Evolutionary conservation across 2,888 invertebrate species (phyloP).

Genomic region (Microplitis deprimator): DNA sequence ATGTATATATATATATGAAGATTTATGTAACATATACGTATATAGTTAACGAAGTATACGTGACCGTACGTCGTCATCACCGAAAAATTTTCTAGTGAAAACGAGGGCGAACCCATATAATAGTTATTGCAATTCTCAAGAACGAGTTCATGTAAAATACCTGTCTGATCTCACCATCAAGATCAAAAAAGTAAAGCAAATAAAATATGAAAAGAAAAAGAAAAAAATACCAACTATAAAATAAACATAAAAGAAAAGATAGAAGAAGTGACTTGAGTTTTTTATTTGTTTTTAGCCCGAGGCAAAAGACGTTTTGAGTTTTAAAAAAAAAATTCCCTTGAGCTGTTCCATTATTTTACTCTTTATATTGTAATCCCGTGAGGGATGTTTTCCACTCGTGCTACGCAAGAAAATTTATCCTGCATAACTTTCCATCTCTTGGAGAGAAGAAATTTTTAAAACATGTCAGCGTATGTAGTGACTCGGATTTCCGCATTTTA

Average conservation of each 20-base stretch:
- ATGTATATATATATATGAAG: conserved; percentile 18
- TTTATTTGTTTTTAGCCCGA: neutral
- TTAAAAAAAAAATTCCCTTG: neutral
- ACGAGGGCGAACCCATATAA: conserved; percentile 12
- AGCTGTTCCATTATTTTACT: neutral
- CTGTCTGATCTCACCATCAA: conserved; percentile 2
- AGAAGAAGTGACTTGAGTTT: neutral
- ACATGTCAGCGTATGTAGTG: neutral
- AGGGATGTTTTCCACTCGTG: neutral
- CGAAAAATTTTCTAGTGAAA: conserved; percentile 40
- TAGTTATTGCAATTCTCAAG: neutral
- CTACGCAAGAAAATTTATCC: conserved; percentile 8
- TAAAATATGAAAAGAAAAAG: neutral
- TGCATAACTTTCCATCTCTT: neutral
- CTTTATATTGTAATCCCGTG: conserved; percentile 11
- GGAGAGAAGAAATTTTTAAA: conserved; percentile 1
- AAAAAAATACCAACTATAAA: neutral
- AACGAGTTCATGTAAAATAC: neutral
- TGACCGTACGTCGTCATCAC: conserved; percentile 35
- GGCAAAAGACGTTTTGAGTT: neutral
- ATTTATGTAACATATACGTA: conserved; percentile 19
- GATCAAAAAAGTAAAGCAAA: neutral
- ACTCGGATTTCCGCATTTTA: conserved; percentile 18
- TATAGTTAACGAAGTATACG: conserved; percentile 34
- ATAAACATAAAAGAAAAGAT: neutral